These are phyloP conservation scores for Cerastoderma edule DNA, from an alignment of 2,888 invertebrate genomes.

Conservation along the genomic window DNA sequence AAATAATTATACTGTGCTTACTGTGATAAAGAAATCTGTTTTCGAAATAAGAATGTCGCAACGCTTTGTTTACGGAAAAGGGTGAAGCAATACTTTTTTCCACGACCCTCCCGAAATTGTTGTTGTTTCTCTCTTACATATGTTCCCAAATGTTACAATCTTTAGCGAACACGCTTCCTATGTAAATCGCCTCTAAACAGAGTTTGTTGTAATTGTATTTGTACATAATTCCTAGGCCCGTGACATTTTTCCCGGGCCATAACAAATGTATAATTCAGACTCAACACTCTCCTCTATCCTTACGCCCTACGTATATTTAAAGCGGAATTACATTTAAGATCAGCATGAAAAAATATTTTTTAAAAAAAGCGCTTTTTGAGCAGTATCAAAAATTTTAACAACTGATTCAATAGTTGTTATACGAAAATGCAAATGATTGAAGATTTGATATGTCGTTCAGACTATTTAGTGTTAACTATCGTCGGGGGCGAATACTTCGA, in stretches of 20 bases:
- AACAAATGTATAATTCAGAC: slow-evolving; percentile 24
- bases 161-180: slow-evolving; percentile 1
- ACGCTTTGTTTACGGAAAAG: not conserved
- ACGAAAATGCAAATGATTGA: too few relatives aligned
- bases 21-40: not conserved
- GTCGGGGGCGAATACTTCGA: too few relatives aligned
- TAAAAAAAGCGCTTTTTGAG: too few relatives aligned
- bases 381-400: too few relatives aligned
- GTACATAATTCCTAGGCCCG: slow-evolving; percentile 12
- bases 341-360: too few relatives aligned
- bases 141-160: slow-evolving; percentile 16
- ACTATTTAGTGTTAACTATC: too few relatives aligned
- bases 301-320: too few relatives aligned
- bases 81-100: not conserved
- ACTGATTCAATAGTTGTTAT: too few relatives aligned
- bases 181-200: slow-evolving; percentile 20
- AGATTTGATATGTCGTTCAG: too few relatives aligned
- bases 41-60: not conserved
- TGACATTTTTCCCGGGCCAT: slow-evolving; percentile 8
- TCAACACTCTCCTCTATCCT: too few relatives aligned
- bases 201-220: slow-evolving; percentile 23
- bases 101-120: not conserved
- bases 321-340: too few relatives aligned
- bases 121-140: not conserved
- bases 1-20: not conserved